These are phyloP conservation scores for Actinemys pallida DNA, from an alignment of 2,113 vertebrate genomes.

Conservation along the genomic window DNA sequence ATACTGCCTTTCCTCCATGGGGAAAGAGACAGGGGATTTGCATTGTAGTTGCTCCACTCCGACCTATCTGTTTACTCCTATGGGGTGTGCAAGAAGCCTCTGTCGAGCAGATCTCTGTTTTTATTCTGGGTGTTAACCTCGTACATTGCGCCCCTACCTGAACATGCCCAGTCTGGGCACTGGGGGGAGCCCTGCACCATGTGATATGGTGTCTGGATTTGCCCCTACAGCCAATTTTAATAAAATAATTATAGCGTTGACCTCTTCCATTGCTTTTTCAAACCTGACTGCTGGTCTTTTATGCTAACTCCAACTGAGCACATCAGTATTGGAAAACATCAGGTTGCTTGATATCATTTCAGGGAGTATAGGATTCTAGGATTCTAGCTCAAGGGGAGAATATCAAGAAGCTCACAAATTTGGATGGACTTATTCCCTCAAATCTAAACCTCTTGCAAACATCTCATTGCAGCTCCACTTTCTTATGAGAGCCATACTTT, in stretches of 20 bases:
- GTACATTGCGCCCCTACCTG: neutral
- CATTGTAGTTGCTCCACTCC: neutral
- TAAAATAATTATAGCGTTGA: constrained; percentile 30
- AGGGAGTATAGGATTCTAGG: neutral
- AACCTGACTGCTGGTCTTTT: constrained; percentile 16
- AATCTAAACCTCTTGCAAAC: neutral
- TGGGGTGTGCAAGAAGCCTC: neutral
- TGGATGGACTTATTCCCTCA: neutral
- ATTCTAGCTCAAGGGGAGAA: constrained; percentile 10
- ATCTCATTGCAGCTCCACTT: constrained; percentile 3
- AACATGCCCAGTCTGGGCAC: neutral
- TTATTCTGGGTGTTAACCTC: neutral
- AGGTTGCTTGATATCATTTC: neutral
- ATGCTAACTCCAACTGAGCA: constrained; percentile 48
- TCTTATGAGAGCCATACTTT: constrained; percentile 38
- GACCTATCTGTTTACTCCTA: neutral
- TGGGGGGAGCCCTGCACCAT: neutral
- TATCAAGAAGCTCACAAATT: neutral
- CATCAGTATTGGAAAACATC: neutral
- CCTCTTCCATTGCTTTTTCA: constrained; percentile 23
- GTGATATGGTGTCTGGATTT: neutral
- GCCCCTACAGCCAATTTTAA: neutral
- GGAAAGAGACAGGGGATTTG: neutral
- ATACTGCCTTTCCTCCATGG: neutral
- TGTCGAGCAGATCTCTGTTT: neutral